These are phyloP conservation scores for Phrynocephalus guinanensis DNA, from an alignment of 2,797 vertebrate species.

Conservation along the genomic window DNA sequence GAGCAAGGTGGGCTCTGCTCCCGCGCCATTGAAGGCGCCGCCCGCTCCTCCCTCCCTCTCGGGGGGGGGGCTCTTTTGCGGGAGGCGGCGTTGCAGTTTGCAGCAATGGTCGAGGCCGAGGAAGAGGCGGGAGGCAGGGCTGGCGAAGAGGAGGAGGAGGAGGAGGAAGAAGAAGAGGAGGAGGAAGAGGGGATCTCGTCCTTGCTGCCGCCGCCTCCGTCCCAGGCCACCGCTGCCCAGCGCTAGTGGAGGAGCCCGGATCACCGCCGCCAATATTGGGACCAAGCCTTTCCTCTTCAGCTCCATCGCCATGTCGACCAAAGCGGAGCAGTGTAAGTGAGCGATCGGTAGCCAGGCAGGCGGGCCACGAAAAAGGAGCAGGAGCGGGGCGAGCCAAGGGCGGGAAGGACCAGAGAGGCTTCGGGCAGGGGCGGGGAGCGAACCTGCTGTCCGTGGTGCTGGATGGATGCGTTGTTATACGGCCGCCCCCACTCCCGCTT, in stretches of 20 bases:
- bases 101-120: conserved; percentile 59
- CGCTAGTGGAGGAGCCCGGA: conserved; percentile 64
- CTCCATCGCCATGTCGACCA: conserved; percentile 90
- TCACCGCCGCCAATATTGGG: conserved; percentile 67
- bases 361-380: conserved; percentile 74
- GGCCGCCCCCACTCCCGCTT: too few species aligned
- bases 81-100: neutral
- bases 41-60: conserved; percentile 31
- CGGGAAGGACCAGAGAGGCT: conserved; percentile 56
- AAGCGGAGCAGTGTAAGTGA: conserved; percentile 98
- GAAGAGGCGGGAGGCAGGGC: conserved; percentile 60
- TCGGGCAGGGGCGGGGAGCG: conserved; percentile 60
- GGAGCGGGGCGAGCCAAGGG: neutral
- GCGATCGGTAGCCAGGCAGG: conserved; percentile 46
- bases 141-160: conserved; percentile 43
- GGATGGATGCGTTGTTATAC: neutral
- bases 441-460: conserved; percentile 72
- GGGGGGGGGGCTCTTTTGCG: neutral
- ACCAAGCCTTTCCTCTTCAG: conserved; percentile 65
- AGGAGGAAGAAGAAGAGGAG: too few species aligned
- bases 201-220: neutral
- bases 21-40: neutral
- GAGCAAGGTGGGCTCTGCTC: neutral
- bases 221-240: conserved; percentile 45
- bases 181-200: conserved; percentile 34